A percentile compares a stretch with the other conserved stretches of the same genome.
Evolutionary conservation across 2,113 vertebrate species (phyloP).

Genomic region (Antechinus flavipes): DNA sequence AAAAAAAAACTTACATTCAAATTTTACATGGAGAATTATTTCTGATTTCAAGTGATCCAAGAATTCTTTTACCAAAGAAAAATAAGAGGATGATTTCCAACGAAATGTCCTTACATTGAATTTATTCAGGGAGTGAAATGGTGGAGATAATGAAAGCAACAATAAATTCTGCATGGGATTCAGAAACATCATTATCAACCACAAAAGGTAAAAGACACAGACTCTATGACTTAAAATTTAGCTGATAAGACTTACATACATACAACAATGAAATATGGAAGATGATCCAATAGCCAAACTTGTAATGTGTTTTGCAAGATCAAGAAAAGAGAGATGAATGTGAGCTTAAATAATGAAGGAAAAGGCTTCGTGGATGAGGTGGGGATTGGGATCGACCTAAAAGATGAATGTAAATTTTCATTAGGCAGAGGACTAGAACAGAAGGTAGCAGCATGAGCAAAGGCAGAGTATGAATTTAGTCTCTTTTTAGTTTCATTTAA

Average conservation of each 20-base stretch:
- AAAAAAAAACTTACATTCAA: too few relatives aligned
- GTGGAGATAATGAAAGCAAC: too few relatives aligned
- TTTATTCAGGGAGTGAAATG: too few relatives aligned
- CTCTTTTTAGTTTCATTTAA: not conserved
- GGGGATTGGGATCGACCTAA: not conserved
- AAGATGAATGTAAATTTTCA: not conserved
- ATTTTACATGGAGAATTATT: too few relatives aligned
- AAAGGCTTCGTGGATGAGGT: not conserved
- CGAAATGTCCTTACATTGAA: too few relatives aligned
- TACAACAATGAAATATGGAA: not conserved
- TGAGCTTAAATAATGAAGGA: not conserved
- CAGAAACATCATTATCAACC: not conserved
- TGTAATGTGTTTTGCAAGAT: not conserved
- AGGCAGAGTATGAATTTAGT: not conserved
- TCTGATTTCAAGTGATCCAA: too few relatives aligned
- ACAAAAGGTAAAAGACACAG: not conserved
- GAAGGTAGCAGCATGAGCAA: not conserved
- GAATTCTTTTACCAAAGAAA: too few relatives aligned
- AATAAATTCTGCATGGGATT: not conserved
- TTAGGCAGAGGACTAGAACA: not conserved
- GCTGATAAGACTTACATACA: not conserved
- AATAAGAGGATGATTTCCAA: too few relatives aligned
- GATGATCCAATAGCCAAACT: not conserved
- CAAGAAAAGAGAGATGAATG: not conserved
- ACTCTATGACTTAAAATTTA: not conserved